phyloP scores from a whole-genome alignment of 2,113 vertebrate genomes.

The Sorex fumeus region DNA sequence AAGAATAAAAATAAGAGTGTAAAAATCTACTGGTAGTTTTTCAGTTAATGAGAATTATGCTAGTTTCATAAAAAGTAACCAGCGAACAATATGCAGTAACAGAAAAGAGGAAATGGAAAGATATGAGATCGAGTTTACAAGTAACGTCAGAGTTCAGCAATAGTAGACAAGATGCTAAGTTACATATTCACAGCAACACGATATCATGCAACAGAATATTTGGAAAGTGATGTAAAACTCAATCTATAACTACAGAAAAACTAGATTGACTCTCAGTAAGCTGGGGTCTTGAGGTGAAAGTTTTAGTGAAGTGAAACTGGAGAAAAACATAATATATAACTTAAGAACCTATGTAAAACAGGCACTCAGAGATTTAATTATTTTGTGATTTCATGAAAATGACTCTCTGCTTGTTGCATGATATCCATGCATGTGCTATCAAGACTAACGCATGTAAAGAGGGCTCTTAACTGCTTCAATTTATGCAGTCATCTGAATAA shows the following conservation, averaged over 20 bases:
- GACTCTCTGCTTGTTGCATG: too few relatives aligned
- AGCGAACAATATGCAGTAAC: background rate
- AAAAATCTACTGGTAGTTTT: background rate
- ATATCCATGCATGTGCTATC: too few relatives aligned
- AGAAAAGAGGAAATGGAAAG: background rate
- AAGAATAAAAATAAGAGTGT: too few relatives aligned
- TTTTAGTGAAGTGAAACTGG: background rate
- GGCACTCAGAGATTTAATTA: background rate
- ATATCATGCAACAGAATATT: background rate
- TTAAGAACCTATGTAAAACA: background rate
- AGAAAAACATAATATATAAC: background rate
- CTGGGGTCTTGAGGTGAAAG: background rate
- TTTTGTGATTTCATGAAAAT: background rate
- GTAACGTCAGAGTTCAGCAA: background rate
- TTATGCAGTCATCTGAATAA: too few relatives aligned
- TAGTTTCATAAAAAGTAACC: background rate
- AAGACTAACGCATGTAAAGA: too few relatives aligned
- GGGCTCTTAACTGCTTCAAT: too few relatives aligned
- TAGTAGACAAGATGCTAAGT: background rate
- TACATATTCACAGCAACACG: background rate
- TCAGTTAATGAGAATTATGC: slow-evolving; percentile 51
- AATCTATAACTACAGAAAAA: background rate
- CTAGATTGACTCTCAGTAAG: background rate
- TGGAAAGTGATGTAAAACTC: background rate
- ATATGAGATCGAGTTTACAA: background rate